phyloP scores from a whole-genome alignment of 2,113 vertebrate species.

The Labeo rohita region DNA sequence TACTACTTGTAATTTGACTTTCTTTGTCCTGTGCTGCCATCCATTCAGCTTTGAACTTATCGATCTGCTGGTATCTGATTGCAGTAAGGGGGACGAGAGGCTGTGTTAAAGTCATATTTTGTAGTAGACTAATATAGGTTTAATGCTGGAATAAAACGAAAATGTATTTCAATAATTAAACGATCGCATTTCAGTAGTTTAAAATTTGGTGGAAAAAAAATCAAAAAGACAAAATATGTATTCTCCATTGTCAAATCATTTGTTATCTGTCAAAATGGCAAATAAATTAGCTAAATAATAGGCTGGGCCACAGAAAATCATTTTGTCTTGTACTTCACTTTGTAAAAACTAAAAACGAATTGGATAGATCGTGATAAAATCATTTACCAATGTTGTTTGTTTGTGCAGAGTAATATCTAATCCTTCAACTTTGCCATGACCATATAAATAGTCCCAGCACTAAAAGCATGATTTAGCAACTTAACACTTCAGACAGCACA shows the following conservation, averaged over 20 bases:
- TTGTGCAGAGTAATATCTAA: not conserved
- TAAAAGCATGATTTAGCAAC: not conserved
- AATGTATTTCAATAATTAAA: not conserved
- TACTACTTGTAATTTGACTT: not conserved
- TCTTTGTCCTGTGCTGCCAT: not conserved
- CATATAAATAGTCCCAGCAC: not conserved
- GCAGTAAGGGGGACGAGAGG: not conserved
- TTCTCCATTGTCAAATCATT: not conserved
- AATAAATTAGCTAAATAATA: too few relatives aligned
- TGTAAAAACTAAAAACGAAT: not conserved
- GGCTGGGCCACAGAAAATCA: not conserved
- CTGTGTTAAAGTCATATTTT: not conserved
- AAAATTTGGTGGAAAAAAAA: not conserved
- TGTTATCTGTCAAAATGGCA: not conserved
- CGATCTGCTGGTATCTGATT: not conserved
- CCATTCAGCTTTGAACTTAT: conserved; percentile 12
- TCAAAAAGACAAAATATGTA: not conserved
- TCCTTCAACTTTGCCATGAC: not conserved
- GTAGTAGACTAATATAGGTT: not conserved
- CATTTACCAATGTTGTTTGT: not conserved
- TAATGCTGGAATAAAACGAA: not conserved
- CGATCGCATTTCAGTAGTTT: not conserved
- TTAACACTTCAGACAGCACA: not conserved
- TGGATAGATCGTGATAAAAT: not conserved
- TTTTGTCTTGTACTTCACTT: not conserved